phyloP scores from a whole-genome alignment of 1,140 invertebrate genomes.

The Drosophila auraria region DNA sequence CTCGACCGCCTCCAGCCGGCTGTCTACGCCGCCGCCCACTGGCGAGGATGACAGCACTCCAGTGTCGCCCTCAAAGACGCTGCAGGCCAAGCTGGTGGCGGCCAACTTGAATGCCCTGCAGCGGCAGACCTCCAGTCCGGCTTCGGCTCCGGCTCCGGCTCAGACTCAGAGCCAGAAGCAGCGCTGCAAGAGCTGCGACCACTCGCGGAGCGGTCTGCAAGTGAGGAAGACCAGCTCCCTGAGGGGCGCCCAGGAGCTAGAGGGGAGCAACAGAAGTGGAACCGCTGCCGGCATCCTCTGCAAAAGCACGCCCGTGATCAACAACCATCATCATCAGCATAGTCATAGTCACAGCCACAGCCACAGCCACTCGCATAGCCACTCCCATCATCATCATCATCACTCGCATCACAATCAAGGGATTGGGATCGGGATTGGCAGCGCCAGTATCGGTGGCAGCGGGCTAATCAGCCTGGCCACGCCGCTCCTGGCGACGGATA shows the following conservation, averaged over 20 bases:
- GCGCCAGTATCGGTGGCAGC: constrained; percentile 72
- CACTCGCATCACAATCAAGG: constrained; percentile 52
- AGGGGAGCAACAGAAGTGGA: constrained; percentile 24
- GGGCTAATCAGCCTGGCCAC: constrained; percentile 54
- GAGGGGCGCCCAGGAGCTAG: constrained; percentile 66
- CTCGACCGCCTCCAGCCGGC: constrained; percentile 70
- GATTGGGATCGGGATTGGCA: constrained; percentile 57
- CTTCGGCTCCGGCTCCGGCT: background rate
- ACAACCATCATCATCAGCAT: constrained; percentile 38
- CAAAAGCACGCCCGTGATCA: constrained; percentile 76
- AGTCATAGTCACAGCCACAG: constrained; percentile 43
- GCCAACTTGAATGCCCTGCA: constrained; percentile 69
- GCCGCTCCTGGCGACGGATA: constrained; percentile 57
- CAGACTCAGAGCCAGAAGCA: constrained; percentile 11
- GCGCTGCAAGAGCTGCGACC: constrained; percentile 68
- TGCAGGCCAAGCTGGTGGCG: constrained; percentile 69
- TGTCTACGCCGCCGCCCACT: constrained; percentile 79
- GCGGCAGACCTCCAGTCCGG: constrained; percentile 19
- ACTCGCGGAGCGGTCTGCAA: constrained; percentile 56
- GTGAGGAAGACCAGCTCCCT: constrained; percentile 77
- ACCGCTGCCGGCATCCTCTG: constrained; percentile 41
- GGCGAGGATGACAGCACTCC: constrained; percentile 80
- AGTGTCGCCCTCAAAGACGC: constrained; percentile 71
- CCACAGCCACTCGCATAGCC: constrained; percentile 30
- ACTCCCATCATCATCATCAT: constrained; percentile 46